Base-by-base conservation (phyloP, 2,797 vertebrate species). In the Ctenopoma multispine region DNA sequence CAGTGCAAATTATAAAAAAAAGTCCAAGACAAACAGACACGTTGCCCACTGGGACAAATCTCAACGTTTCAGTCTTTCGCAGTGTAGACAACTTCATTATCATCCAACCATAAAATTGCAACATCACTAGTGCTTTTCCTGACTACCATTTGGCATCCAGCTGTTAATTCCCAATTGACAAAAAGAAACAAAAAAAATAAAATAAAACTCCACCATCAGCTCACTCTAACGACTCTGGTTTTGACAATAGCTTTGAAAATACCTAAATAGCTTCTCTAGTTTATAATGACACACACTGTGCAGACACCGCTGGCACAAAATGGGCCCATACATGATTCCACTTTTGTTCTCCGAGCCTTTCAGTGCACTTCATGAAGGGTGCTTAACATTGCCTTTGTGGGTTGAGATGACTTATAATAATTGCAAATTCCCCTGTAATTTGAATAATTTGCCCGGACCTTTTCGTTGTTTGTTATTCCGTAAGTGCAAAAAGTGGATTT, bases 391-490 rank as follows among this genome's bases (percentile, higher is more conserved):
- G 82, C 88, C 81, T 87, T 90, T 90, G 87, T 84, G 87, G 77
- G 86, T 60, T 61, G 82, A 88, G 82, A 90, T 90, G 77, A 85
- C 85, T 92, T 90, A 87, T 91, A 90, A 91, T 90, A 90, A 91
- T 92, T 90, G 86, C 87, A 91, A 88, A 92, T 92, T 91, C 72
- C 66, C 71, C 75, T 50, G 53, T 73, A 83, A 91, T 92, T 89
- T 91, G 87, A 93, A 91, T 92, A 92, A 92, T 89, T 86, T 82
- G 72, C 75, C 50, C 49, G 78, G 87, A 90, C 83, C 88, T 85
- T 86, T 87, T 79, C 70, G 47, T 55, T 78, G 62, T 89, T 89
- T 84, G 76, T 83, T 85, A 75, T 84, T 59, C 60, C 21, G 77
- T n/a, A 58, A 76, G 83, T 49, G 75, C 59, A 81, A 82, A 72